Conservation (phyloP, 64 coral and sea anemone genomes). For the Exaiptasia diaphana region DNA sequence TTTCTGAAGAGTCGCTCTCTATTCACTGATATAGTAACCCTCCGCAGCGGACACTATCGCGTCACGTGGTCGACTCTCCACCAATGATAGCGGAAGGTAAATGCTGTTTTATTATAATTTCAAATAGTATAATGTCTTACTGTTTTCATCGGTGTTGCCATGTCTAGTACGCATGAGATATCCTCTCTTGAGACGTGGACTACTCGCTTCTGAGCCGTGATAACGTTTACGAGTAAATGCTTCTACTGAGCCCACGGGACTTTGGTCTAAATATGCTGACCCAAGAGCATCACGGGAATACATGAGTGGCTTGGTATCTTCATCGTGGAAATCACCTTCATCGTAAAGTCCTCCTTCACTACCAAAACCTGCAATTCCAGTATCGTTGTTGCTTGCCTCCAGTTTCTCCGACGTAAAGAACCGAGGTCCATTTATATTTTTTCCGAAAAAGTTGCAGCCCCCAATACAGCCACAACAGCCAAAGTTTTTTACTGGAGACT, state of each 20-base stretch:
- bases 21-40: too few species aligned
- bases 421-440: slow-evolving; percentile 75
- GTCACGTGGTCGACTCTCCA: too few species aligned
- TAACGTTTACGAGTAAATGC: slow-evolving; percentile 70
- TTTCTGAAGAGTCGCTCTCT: too few species aligned
- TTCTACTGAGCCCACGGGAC: slow-evolving; percentile 57
- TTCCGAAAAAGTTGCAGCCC: slow-evolving; percentile 96
- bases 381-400: slow-evolving; percentile 90
- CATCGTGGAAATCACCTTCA: slow-evolving; percentile 40
- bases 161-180: background rate
- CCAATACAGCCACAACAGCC: slow-evolving; percentile 82
- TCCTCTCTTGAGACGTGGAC: slow-evolving; percentile 23
- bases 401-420: slow-evolving; percentile 90
- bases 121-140: too few species aligned
- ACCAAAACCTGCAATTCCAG: slow-evolving; percentile 73
- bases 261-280: slow-evolving; percentile 45
- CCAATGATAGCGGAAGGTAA: too few species aligned
- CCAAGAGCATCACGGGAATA: slow-evolving; percentile 57
- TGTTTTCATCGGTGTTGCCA: too few species aligned
- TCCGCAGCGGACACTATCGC: too few species aligned
- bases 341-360: slow-evolving; percentile 78
- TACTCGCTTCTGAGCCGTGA: slow-evolving; percentile 57
- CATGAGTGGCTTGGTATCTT: slow-evolving; percentile 38
- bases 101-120: too few species aligned
- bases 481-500: slow-evolving; percentile 32